Conservation (phyloP, 2,797 vertebrate species). For the Oreortyx pictus region DNA sequence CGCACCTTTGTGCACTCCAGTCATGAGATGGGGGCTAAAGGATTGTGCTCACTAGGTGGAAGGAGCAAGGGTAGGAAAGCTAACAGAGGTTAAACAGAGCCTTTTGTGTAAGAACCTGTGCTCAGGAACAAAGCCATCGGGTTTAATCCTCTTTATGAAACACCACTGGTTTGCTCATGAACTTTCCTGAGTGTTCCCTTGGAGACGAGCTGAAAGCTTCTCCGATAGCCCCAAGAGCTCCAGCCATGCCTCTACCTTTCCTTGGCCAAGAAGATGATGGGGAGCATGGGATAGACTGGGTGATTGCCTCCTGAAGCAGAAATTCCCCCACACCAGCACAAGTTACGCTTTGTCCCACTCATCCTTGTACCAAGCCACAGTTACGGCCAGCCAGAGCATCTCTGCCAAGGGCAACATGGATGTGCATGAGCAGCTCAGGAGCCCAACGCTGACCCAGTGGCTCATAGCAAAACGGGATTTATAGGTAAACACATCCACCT, state of each 20-base stretch:
- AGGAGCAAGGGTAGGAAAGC: not conserved
- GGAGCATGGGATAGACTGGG: not conserved
- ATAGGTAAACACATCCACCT: not conserved
- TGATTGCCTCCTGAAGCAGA: not conserved
- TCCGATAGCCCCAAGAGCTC: not conserved
- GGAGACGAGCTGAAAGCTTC: constrained; percentile 45
- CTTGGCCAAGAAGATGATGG: not conserved
- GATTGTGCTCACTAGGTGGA: not conserved
- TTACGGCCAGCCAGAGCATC: not conserved
- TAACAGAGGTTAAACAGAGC: constrained; percentile 29
- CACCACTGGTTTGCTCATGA: not conserved
- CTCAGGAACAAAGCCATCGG: not conserved
- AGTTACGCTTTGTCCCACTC: not conserved
- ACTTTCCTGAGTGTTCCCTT: constrained; percentile 34
- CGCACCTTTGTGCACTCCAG: not conserved
- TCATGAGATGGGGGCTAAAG: not conserved
- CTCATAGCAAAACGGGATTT: not conserved
- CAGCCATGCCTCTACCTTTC: not conserved
- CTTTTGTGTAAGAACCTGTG: not conserved
- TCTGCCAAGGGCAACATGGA: rapidly evolving
- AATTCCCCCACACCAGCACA: rapidly evolving
- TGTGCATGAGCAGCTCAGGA: not conserved
- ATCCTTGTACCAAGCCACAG: not conserved
- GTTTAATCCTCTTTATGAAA: constrained; percentile 34
- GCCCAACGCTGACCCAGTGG: not conserved